Evolutionary conservation across 35 echinoderm and acorn worm species (phyloP).

Genomic region (Strongylocentrotus purpuratus): DNA sequence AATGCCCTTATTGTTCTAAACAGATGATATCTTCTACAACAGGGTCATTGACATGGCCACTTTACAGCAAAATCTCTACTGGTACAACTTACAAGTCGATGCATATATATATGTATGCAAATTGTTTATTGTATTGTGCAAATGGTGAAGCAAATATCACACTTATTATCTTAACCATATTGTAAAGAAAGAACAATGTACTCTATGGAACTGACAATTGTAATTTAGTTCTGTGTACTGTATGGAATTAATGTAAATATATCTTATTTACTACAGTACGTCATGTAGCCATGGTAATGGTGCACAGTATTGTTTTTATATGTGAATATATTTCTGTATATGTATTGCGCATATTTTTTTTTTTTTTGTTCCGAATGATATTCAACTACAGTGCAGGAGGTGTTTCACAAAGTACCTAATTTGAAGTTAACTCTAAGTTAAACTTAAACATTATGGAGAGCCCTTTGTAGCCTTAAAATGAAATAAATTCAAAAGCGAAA

Average conservation of each 20-base stretch:
- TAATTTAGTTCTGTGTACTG: neutral
- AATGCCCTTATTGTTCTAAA: too few relatives aligned
- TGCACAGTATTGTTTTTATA: neutral
- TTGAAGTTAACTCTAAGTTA: too few relatives aligned
- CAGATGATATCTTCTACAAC: neutral
- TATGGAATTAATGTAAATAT: slow-evolving; percentile 14
- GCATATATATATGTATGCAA: neutral
- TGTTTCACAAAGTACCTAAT: too few relatives aligned
- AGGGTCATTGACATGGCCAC: neutral
- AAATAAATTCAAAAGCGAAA: too few relatives aligned
- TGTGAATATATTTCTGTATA: slow-evolving; percentile 7
- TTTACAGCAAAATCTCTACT: neutral
- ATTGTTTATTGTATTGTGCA: neutral
- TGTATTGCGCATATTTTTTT: neutral
- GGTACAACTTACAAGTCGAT: neutral
- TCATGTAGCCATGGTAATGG: neutral
- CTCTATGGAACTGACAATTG: neutral
- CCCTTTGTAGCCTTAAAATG: too few relatives aligned
- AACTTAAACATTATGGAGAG: too few relatives aligned
- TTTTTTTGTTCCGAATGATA: neutral
- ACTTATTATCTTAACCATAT: neutral
- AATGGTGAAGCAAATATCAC: neutral
- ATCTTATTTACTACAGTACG: slow-evolving; percentile 12
- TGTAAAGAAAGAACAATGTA: neutral
- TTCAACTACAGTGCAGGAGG: neutral